A percentile compares a stretch with the other conserved stretches of the same genome.
phyloP scores from a whole-genome alignment of 2,113 vertebrate species.

The Gnathonemus longibarbis region DNA sequence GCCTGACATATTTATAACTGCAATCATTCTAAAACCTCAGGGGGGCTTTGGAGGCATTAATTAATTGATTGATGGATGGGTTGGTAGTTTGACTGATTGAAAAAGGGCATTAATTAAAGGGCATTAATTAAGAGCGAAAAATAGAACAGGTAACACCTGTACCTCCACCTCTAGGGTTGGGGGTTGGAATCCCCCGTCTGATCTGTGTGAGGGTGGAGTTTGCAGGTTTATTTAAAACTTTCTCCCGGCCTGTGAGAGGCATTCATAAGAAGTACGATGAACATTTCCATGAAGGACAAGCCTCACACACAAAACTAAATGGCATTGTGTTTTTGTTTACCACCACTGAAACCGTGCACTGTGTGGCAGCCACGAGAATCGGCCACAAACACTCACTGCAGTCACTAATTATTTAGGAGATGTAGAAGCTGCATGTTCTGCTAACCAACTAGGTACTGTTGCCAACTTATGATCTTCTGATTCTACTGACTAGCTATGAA shows the following conservation, averaged over 20 bases:
- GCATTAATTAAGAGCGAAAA: not conserved
- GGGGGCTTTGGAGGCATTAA: not conserved
- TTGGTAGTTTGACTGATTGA: not conserved
- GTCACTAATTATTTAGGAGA: not conserved
- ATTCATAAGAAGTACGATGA: not conserved
- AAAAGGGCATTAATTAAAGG: not conserved
- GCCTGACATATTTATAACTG: not conserved
- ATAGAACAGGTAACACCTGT: not conserved
- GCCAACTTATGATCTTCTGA: not conserved
- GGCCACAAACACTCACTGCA: not conserved
- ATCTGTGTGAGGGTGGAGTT: not conserved
- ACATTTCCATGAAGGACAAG: not conserved
- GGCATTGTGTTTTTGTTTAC: not conserved
- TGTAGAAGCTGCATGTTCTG: not conserved
- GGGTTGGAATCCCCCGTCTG: not conserved
- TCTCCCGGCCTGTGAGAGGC: not conserved
- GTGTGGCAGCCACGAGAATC: not conserved
- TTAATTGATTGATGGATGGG: not conserved
- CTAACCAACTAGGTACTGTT: not conserved
- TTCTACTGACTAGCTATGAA: not conserved
- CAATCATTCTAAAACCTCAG: not conserved
- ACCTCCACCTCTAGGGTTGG: not conserved
- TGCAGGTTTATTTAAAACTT: not conserved
- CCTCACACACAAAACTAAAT: not conserved
- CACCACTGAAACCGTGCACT: not conserved